A percentile compares a stretch with the other conserved stretches of the same genome.
Conservation (phyloP, 64 coral and sea anemone genomes). For the Cladopsammia gracilis region DNA sequence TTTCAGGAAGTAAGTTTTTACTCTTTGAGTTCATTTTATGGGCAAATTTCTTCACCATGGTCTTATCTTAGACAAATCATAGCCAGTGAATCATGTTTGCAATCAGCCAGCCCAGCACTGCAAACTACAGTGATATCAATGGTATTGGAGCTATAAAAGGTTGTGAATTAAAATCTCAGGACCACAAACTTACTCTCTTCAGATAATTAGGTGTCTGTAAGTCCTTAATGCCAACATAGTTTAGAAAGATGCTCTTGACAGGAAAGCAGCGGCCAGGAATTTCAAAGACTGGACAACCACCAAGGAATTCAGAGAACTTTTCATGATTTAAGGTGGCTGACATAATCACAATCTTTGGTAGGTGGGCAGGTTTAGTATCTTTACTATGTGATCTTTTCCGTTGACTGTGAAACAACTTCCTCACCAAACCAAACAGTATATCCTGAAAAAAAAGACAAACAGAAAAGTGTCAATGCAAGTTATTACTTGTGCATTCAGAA, state of each 20-base stretch:
- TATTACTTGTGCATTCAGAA: too few relatives aligned
- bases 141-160: too few relatives aligned
- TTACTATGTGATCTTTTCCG: background rate
- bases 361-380: background rate
- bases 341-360: slow-evolving; percentile 89
- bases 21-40: too few relatives aligned
- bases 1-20: too few relatives aligned
- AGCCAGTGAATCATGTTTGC: too few relatives aligned
- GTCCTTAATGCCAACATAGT: slow-evolving; percentile 82
- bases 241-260: slow-evolving; percentile 81
- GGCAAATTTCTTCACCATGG: too few relatives aligned
- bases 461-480: background rate
- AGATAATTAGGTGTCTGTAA: slow-evolving; percentile 90
- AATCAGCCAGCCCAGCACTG: too few relatives aligned
- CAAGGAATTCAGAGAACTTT: slow-evolving; percentile 91
- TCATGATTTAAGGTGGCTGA: slow-evolving; percentile 91
- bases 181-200: slow-evolving; percentile 64
- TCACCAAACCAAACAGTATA: slow-evolving; percentile 92
- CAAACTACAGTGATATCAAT: too few relatives aligned
- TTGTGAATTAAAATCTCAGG: too few relatives aligned
- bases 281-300: slow-evolving; percentile 91
- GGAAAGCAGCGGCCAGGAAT: slow-evolving; percentile 89
- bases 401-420: slow-evolving; percentile 76
- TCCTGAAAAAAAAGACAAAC: slow-evolving; percentile 67
- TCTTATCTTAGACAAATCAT: too few relatives aligned